Conservation (phyloP, 2,888 invertebrate species). For the Trissolcus brochymenae region DNA sequence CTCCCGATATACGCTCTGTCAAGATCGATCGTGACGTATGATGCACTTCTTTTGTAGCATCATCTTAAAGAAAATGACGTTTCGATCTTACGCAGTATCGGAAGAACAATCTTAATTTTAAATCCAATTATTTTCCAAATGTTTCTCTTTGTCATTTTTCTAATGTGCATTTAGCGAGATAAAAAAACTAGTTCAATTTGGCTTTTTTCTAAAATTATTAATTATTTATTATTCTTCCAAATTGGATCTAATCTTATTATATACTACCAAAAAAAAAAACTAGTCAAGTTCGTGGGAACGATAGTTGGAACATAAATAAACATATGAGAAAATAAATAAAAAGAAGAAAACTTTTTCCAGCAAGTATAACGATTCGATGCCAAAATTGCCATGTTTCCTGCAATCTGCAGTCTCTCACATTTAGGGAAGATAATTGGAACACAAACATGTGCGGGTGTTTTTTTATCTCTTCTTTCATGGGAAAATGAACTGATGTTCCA, state of each 20-base stretch:
- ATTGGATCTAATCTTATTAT: no score
- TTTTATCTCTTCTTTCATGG: slow-evolving; percentile 38
- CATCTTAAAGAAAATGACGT: slow-evolving; percentile 59
- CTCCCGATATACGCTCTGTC: slow-evolving; percentile 46
- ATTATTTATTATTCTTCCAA: no score
- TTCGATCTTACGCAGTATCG: slow-evolving; percentile 53
- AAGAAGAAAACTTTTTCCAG: slow-evolving; percentile 18
- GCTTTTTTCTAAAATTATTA: no score
- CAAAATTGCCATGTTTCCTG: slow-evolving; percentile 50
- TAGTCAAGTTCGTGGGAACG: no score
- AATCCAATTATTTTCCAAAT: slow-evolving; percentile 54
- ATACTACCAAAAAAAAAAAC: no score
- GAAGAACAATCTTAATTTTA: slow-evolving; percentile 54
- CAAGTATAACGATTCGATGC: slow-evolving; percentile 32
- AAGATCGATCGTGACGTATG: slow-evolving; percentile 60
- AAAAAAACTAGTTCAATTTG: no score
- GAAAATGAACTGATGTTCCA: slow-evolving; percentile 38
- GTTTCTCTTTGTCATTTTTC: slow-evolving; percentile 36
- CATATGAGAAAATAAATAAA: no score
- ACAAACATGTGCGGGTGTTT: slow-evolving; percentile 43
- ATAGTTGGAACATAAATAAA: no score
- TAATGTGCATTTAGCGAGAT: slow-evolving; percentile 12
- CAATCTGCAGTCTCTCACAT: slow-evolving; percentile 52
- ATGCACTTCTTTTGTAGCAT: slow-evolving; percentile 58
- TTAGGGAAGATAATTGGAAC: slow-evolving; percentile 19